These are phyloP conservation scores for Zingel zingel DNA, from an alignment of 2,113 vertebrate genomes.

Conservation along the genomic window DNA sequence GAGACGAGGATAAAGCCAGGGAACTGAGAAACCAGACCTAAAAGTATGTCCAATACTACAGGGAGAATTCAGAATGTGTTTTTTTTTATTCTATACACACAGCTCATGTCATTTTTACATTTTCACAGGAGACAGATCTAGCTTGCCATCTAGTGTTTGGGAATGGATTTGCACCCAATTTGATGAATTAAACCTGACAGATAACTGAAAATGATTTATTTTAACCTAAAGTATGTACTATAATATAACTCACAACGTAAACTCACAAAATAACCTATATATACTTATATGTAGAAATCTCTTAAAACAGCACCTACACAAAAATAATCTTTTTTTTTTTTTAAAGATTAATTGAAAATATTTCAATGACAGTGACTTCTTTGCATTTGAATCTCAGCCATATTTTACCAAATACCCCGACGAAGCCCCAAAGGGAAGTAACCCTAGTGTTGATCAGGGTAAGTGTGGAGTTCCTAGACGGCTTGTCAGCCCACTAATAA, in stretches of 20 bases:
- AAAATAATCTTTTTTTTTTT: background rate
- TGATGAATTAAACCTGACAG: background rate
- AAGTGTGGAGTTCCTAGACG: conserved; percentile 11
- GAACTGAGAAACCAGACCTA: background rate
- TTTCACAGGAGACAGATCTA: background rate
- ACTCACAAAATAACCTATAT: background rate
- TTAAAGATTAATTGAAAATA: background rate
- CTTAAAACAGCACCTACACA: background rate
- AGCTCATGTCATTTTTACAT: background rate
- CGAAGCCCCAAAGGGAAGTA: background rate
- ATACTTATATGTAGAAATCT: background rate
- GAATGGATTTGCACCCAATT: background rate
- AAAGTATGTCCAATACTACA: background rate
- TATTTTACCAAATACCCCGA: background rate
- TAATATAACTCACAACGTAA: too few relatives aligned
- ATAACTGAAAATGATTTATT: background rate
- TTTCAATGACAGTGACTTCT: background rate
- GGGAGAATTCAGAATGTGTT: background rate
- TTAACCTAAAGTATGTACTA: background rate
- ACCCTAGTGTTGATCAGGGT: conserved; percentile 1
- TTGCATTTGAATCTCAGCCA: background rate
- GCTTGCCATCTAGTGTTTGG: conserved; percentile 37
- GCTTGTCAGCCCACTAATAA: conserved; percentile 17
- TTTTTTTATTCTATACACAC: background rate
- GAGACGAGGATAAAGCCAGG: background rate